Conservation (phyloP, 1,140 invertebrate genomes). For the Homalodisca vitripennis region DNA sequence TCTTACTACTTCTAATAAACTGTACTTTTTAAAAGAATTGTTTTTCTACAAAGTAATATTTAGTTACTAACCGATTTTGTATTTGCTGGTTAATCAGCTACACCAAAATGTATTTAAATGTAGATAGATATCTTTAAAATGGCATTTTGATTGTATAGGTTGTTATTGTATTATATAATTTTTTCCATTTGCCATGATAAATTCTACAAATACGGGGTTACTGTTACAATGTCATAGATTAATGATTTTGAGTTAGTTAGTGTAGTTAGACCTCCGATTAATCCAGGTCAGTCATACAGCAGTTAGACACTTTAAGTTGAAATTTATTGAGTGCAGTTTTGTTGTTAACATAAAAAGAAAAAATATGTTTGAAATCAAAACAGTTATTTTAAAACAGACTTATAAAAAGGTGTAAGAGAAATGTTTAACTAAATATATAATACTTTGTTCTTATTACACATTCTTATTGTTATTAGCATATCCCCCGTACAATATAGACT, state of each 20-base stretch:
- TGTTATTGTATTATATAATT: slow-evolving; percentile 24
- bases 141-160: slow-evolving; percentile 27
- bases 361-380: slow-evolving; percentile 18
- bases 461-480: neutral
- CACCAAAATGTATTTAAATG: slow-evolving; percentile 25
- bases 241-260: slow-evolving; percentile 22
- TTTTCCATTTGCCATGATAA: slow-evolving; percentile 25
- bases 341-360: slow-evolving; percentile 6
- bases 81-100: slow-evolving; percentile 19
- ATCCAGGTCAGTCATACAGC: neutral
- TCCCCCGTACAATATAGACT: no score
- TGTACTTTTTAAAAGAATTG: neutral
- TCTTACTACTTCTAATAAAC: neutral
- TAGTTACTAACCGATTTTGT: slow-evolving; percentile 8
- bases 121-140: slow-evolving; percentile 16
- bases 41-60: slow-evolving; percentile 9
- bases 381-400: slow-evolving; percentile 21
- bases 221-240: slow-evolving; percentile 4
- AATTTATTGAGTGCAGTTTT: slow-evolving; percentile 21
- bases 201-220: slow-evolving; percentile 19
- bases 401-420: slow-evolving; percentile 19
- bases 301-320: slow-evolving; percentile 1
- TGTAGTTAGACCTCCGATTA: neutral
- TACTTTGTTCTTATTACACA: slow-evolving; percentile 21
- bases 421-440: slow-evolving; percentile 26